Conservation (phyloP, 2,797 vertebrate genomes). For the Crypturellus tataupa region DNA sequence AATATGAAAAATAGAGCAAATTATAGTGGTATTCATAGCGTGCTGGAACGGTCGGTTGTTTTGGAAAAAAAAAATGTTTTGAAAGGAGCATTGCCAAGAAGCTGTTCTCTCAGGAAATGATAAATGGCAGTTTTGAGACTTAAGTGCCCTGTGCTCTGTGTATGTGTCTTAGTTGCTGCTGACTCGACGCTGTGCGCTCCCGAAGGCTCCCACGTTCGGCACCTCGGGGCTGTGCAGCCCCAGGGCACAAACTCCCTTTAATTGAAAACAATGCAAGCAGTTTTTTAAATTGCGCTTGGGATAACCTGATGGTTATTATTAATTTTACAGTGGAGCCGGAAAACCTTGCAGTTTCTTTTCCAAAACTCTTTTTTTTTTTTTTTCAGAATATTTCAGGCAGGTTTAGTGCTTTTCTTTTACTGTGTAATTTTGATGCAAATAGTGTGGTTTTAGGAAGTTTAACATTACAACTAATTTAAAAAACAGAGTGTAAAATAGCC, state of each 20-base stretch:
- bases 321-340: constrained; percentile 29
- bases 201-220: constrained; percentile 64
- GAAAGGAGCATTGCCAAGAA: constrained; percentile 83
- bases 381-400: not conserved
- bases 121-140: constrained; percentile 79
- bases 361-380: not conserved
- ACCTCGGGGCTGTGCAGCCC: constrained; percentile 43
- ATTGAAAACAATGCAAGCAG: constrained; percentile 52
- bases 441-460: not conserved
- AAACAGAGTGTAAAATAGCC: not conserved
- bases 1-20: constrained; percentile 83
- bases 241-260: constrained; percentile 65
- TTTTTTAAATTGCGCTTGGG: constrained; percentile 47
- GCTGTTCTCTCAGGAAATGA: constrained; percentile 81
- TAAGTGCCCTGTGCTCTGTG: constrained; percentile 59
- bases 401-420: not conserved
- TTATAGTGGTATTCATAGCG: constrained; percentile 75
- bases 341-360: not conserved
- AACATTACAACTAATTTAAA: constrained; percentile 7
- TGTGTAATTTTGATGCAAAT: not conserved
- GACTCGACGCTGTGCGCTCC: constrained; percentile 67
- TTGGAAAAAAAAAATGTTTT: constrained; percentile 83
- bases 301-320: constrained; percentile 49
- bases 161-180: constrained; percentile 73
- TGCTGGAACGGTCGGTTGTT: constrained; percentile 73